Conservation (phyloP, 2,113 vertebrate genomes). For the Pteronura brasiliensis region DNA sequence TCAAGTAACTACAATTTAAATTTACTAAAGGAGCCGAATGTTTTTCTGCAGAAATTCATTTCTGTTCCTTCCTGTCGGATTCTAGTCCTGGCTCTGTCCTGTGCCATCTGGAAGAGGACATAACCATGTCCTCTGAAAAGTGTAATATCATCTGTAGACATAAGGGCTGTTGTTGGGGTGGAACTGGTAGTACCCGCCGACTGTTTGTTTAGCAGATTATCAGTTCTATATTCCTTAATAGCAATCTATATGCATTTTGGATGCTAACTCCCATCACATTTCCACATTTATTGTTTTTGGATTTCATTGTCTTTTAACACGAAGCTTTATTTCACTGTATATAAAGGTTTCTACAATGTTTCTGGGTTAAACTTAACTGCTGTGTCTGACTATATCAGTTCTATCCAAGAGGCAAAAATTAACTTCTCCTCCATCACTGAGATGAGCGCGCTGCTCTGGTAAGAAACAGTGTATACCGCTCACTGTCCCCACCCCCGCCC, state of each 20-base stretch:
- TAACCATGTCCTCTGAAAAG: neutral
- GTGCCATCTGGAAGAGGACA: neutral
- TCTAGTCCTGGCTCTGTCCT: no score
- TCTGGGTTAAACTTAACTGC: neutral
- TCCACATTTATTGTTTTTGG: neutral
- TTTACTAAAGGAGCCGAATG: accelerated
- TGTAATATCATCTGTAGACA: neutral
- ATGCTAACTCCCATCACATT: neutral
- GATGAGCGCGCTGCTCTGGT: neutral
- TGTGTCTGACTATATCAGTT: neutral
- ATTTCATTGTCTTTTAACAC: neutral
- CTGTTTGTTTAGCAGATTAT: neutral
- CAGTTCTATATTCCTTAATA: neutral
- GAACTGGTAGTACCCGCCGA: neutral
- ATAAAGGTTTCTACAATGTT: neutral
- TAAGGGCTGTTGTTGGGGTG: neutral
- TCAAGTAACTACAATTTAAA: neutral
- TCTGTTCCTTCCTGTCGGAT: neutral
- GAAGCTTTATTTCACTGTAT: neutral
- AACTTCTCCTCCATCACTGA: neutral
- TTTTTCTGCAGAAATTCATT: neutral
- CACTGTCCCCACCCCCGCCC: no score
- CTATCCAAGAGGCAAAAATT: neutral
- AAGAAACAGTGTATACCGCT: accelerated
- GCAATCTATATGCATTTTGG: neutral